Conservation (phyloP, 2,888 invertebrate genomes). For the Tribolium freemani region DNA sequence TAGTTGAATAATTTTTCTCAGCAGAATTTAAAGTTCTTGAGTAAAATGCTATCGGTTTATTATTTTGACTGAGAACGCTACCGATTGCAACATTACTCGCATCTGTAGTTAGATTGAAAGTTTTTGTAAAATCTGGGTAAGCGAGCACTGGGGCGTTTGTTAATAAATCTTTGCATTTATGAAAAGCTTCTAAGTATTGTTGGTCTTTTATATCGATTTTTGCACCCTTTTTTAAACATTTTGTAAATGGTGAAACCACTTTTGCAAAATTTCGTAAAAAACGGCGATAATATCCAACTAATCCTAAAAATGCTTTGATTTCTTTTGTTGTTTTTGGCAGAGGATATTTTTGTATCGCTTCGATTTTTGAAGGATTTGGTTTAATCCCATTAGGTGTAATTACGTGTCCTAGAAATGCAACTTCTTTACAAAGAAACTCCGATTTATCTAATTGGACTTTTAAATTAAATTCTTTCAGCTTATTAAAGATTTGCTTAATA, state of each 20-base stretch:
- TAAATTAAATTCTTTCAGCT: conserved; percentile 20
- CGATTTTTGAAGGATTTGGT: conserved; percentile 46
- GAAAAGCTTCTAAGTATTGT: not conserved
- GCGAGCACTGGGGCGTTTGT: conserved; percentile 29
- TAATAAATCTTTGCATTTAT: conserved; percentile 27
- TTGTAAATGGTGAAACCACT: conserved; percentile 45
- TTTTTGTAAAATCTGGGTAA: not conserved
- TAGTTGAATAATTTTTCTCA: conserved; percentile 26
- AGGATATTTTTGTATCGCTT: conserved; percentile 42
- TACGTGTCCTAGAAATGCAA: conserved; percentile 45
- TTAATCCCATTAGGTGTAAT: conserved; percentile 47
- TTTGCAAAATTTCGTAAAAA: conserved; percentile 46
- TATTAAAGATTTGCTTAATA: not conserved
- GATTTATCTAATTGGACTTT: conserved; percentile 49
- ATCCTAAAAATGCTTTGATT: conserved; percentile 49
- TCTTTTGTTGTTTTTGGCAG: conserved; percentile 43
- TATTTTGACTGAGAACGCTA: conserved; percentile 27
- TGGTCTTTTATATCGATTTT: conserved; percentile 5
- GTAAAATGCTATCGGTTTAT: conserved; percentile 35
- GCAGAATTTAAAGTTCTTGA: conserved; percentile 34
- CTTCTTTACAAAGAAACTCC: conserved; percentile 47
- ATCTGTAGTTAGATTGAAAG: not conserved
- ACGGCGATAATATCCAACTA: conserved; percentile 47
- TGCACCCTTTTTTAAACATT: conserved; percentile 41
- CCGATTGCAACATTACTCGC: not conserved